These are phyloP conservation scores for Poecilia wingei DNA, from an alignment of 2,797 vertebrate genomes.

Conservation along the genomic window DNA sequence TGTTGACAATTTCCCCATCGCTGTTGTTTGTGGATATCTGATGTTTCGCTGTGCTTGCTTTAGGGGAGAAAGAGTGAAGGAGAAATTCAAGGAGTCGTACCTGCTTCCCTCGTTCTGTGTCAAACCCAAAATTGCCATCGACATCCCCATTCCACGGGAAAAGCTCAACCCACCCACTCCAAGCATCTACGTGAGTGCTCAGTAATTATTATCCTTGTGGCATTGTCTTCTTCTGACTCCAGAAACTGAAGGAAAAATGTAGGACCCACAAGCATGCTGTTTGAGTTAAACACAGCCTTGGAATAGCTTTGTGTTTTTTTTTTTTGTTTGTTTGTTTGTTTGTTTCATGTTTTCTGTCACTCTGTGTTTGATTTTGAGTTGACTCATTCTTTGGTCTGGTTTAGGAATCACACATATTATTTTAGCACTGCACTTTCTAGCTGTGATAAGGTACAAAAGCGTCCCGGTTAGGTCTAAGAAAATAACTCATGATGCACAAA, in stretches of 20 bases:
- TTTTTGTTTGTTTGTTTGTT: too few species aligned
- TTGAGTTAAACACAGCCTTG: neutral
- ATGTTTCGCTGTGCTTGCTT: constrained; percentile 5
- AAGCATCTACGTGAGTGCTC: constrained; percentile 90
- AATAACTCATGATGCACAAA: neutral
- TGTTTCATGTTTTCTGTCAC: neutral
- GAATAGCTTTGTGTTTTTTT: neutral
- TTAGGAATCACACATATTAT: neutral
- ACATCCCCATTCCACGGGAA: constrained; percentile 83
- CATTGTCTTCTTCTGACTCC: constrained; percentile 2
- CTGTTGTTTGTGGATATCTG: neutral
- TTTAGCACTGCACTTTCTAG: neutral
- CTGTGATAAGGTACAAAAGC: neutral
- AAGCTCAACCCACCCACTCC: constrained; percentile 92
- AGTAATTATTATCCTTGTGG: neutral
- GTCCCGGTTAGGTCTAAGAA: neutral
- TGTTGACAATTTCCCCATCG: neutral
- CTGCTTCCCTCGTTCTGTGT: constrained; percentile 86
- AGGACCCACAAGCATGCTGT: neutral
- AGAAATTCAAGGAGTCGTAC: constrained; percentile 88
- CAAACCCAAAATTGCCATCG: constrained; percentile 82
- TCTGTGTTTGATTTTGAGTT: neutral
- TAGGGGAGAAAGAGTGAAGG: constrained; percentile 83
- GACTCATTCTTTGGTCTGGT: neutral
- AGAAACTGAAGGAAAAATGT: neutral